phyloP scores from a whole-genome alignment of 2,888 invertebrate genomes.

The Hypomecis punctinalis region DNA sequence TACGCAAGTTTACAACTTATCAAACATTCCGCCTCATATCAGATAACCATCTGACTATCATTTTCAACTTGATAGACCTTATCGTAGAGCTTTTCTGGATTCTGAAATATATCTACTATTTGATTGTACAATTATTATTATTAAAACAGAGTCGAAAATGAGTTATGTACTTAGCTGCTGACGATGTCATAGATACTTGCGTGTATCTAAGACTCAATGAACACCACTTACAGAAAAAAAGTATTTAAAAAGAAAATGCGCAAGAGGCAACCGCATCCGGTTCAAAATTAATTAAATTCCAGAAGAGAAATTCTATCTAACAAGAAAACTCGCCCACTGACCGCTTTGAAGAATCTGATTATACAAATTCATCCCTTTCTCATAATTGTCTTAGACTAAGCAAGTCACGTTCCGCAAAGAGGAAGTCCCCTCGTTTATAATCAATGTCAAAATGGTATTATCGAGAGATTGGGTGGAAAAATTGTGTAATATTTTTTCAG shows the following conservation, averaged over 20 bases:
- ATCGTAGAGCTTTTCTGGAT: constrained; percentile 21
- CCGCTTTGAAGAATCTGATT: constrained; percentile 58
- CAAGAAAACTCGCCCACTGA: constrained; percentile 49
- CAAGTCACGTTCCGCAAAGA: constrained; percentile 58
- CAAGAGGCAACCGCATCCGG: constrained; percentile 28
- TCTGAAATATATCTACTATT: neutral
- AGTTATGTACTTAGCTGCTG: constrained; percentile 1
- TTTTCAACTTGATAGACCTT: constrained; percentile 53
- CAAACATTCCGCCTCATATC: constrained; percentile 71
- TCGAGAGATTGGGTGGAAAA: constrained; percentile 49
- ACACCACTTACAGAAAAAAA: constrained; percentile 18
- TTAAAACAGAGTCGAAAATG: neutral
- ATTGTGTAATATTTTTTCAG: constrained; percentile 45
- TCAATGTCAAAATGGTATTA: constrained; percentile 54
- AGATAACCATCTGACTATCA: constrained; percentile 56
- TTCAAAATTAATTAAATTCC: constrained; percentile 37
- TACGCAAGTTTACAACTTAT: constrained; percentile 80
- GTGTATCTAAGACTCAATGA: constrained; percentile 20
- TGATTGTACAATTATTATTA: no score
- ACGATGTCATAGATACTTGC: constrained; percentile 3
- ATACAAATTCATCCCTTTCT: constrained; percentile 58
- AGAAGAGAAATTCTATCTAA: constrained; percentile 42
- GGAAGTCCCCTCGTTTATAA: constrained; percentile 53
- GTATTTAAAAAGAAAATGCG: constrained; percentile 25
- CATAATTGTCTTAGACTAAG: constrained; percentile 56